A percentile compares a stretch with the other conserved stretches of the same genome.
These are phyloP conservation scores for Limanda limanda DNA, from an alignment of 2,113 vertebrate species.

Conservation along the genomic window DNA sequence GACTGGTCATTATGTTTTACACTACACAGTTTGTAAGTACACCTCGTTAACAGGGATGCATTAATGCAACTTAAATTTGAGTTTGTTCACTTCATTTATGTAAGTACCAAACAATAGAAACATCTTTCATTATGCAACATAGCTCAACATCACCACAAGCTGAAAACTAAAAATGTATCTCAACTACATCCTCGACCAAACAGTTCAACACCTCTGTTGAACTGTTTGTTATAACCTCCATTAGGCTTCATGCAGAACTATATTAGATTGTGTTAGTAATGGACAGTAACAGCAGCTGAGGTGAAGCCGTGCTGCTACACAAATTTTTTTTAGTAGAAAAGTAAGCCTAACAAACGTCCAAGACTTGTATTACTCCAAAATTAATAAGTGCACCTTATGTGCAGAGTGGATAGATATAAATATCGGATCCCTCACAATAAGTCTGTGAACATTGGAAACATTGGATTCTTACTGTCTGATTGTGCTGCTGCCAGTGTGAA, in stretches of 20 bases:
- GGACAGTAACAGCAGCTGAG: neutral
- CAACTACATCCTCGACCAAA: too few species aligned
- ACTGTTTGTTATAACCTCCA: neutral
- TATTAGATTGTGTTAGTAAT: neutral
- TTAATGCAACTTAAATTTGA: too few species aligned
- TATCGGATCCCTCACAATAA: neutral
- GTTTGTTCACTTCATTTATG: too few species aligned
- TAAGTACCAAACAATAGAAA: too few species aligned
- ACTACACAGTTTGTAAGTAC: too few species aligned
- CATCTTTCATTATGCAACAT: too few species aligned
- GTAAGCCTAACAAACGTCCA: neutral
- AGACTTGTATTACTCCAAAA: neutral
- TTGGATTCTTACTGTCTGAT: neutral
- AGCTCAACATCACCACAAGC: too few species aligned
- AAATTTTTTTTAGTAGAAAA: neutral
- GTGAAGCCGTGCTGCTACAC: neutral
- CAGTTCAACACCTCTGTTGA: too few species aligned
- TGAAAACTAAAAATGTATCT: too few species aligned
- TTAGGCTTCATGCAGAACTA: neutral
- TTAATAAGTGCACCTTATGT: neutral
- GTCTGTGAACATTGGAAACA: neutral
- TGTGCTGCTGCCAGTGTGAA: neutral
- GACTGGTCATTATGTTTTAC: too few species aligned
- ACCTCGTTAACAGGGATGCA: too few species aligned
- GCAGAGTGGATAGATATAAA: neutral